phyloP scores from a whole-genome alignment of 2,113 vertebrate species.

The Anoplopoma fimbria region DNA sequence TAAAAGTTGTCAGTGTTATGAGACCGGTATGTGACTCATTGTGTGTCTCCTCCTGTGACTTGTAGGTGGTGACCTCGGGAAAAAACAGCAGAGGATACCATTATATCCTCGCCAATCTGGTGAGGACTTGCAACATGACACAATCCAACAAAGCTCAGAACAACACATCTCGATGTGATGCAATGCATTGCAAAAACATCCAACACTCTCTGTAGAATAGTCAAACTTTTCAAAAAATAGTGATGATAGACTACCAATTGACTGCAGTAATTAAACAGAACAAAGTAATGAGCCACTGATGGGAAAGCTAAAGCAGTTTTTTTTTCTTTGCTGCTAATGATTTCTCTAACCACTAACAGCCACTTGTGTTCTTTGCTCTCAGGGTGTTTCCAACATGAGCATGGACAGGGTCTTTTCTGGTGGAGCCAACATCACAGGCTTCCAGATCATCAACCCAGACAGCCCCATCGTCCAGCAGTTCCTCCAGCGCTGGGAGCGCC shows the following conservation, averaged over 20 bases:
- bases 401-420: conserved; percentile 94
- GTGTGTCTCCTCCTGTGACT: conserved; percentile 71
- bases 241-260: conserved; percentile 4
- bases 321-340: conserved; percentile 28
- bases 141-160: conserved; percentile 22
- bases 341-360: conserved; percentile 2
- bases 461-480: conserved; percentile 97
- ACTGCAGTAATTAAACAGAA: conserved; percentile 11
- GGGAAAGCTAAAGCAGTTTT: neutral
- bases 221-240: conserved; percentile 4
- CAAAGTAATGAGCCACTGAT: neutral
- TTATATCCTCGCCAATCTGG: conserved; percentile 98
- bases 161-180: conserved; percentile 40
- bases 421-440: conserved; percentile 96
- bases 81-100: conserved; percentile 98
- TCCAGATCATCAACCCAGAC: conserved; percentile 97
- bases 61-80: conserved; percentile 93
- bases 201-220: conserved; percentile 6
- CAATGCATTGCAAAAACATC: conserved; percentile 37
- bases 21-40: conserved; percentile 56
- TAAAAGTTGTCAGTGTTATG: conserved; percentile 43
- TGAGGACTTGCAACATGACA: conserved; percentile 81
- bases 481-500: conserved; percentile 96
- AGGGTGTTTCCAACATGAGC: conserved; percentile 96
- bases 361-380: conserved; percentile 69